Base-by-base conservation (phyloP, 2,888 invertebrate genomes). In the Galerucella nymphaeae region DNA sequence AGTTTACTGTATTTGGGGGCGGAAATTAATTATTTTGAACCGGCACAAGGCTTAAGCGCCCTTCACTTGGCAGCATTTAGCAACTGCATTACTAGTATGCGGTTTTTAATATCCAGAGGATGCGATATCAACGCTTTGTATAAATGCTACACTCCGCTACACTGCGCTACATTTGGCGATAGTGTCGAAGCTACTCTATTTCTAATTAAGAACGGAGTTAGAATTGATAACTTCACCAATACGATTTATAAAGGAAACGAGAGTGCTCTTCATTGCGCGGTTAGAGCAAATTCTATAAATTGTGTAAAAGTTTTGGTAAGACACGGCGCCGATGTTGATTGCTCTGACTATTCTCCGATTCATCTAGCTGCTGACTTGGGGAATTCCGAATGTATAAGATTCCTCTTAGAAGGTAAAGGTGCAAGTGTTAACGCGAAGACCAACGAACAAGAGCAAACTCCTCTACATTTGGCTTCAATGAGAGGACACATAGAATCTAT, bases 151-250 rank as follows among this genome's bases (percentile, higher is more conserved):
- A 93, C 93, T 55, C 95, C 96, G 0, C 89, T 96, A 69, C 96
- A 97, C 85, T 96, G 95, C 84, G 95, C 96, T 18, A 96, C 96
- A 53, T 95, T 96, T 87, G 94, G 96, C 11, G 94, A 96, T 83
- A 93, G 95, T 75, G 90, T 92, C 66, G 92, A 93, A 81, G 94
- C 94, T 20, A 93, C 94, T 69, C 91, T 91, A 85, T 90, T 94
- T 82, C 89, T 97, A 72, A 89, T 96, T 75, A 90, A 90, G 75
- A 90, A 90, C 75, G 93, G 93, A 16, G 92, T 94, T 61, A 89
- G 90, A 73, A 90, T 94, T 63, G 85, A 88, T 71, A 89, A 90
- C 75, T 88, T 92, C 71, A 91, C 93, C 50, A 91, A 91, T 20
- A 92, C 86, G 30, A 80, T 85, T 3, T 86, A 82, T 67, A 84